Evolutionary conservation across 1,140 invertebrate species (phyloP).

Genomic region (Drosophila arawakana): DNA sequence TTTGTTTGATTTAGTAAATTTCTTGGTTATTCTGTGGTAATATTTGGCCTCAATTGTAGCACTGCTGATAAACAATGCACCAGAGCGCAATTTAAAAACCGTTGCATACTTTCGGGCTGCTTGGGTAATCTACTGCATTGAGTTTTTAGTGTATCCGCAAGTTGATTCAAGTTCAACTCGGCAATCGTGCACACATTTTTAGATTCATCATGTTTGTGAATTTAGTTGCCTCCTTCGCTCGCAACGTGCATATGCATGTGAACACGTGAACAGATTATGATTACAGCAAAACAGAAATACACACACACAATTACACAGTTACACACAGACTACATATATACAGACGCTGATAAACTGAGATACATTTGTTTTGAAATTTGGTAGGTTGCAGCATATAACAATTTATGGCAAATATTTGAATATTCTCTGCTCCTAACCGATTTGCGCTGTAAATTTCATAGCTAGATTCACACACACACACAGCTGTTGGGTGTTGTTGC

Average conservation of each 20-base stretch:
- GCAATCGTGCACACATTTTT: conserved; percentile 18
- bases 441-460: not conserved
- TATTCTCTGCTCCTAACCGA: not conserved
- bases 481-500: conserved; percentile 9
- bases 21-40: too few relatives aligned
- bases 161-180: not conserved
- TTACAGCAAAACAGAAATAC: conserved; percentile 49
- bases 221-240: conserved; percentile 18
- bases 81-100: too few relatives aligned
- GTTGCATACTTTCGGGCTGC: too few relatives aligned
- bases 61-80: too few relatives aligned
- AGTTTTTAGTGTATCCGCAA: not conserved
- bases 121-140: too few relatives aligned
- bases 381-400: conserved; percentile 9
- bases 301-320: not conserved
- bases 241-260: conserved; percentile 29
- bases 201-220: conserved; percentile 13
- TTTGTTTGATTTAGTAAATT: too few relatives aligned
- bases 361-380: conserved; percentile 5
- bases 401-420: conserved; percentile 20
- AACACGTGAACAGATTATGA: conserved; percentile 71
- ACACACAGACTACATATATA: not conserved
- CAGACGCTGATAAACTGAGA: conserved; percentile 4
- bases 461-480: conserved; percentile 17
- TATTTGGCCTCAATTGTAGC: too few relatives aligned